Evolutionary conservation across 2,888 invertebrate species (phyloP).

Genomic region (Poecilobothrus nobilitatus): DNA sequence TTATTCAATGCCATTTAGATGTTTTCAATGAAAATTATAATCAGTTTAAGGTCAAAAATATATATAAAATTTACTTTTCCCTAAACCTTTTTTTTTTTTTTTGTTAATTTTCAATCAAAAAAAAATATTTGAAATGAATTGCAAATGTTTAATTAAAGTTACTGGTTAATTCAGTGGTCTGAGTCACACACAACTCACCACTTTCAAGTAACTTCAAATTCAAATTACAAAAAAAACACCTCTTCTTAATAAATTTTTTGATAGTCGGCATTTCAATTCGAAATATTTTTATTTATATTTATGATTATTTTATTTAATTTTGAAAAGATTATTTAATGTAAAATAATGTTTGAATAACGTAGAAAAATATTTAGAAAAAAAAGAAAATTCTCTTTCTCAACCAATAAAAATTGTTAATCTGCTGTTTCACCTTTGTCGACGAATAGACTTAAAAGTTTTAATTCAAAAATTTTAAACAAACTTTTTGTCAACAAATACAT

Average conservation of each 20-base stretch:
- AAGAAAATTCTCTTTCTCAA: no score
- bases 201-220: not conserved
- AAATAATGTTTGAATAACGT: no score
- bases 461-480: not conserved
- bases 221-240: not conserved
- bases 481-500: not conserved
- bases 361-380: no score
- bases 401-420: no score
- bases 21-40: not conserved
- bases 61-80: not conserved
- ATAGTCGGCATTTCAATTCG: not conserved
- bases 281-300: not conserved
- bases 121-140: not conserved
- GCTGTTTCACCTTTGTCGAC: not conserved
- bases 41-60: not conserved
- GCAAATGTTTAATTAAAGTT: not conserved
- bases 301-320: no score
- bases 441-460: not conserved
- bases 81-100: not conserved
- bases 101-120: not conserved
- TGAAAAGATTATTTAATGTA: no score
- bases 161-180: not conserved
- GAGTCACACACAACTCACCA: slow-evolving; percentile 6
- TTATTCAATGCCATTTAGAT: slow-evolving; percentile 1
- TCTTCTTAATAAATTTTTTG: not conserved